Conservation (phyloP, 2,113 vertebrate genomes). For the Sterrhoptilus dennistouni region DNA sequence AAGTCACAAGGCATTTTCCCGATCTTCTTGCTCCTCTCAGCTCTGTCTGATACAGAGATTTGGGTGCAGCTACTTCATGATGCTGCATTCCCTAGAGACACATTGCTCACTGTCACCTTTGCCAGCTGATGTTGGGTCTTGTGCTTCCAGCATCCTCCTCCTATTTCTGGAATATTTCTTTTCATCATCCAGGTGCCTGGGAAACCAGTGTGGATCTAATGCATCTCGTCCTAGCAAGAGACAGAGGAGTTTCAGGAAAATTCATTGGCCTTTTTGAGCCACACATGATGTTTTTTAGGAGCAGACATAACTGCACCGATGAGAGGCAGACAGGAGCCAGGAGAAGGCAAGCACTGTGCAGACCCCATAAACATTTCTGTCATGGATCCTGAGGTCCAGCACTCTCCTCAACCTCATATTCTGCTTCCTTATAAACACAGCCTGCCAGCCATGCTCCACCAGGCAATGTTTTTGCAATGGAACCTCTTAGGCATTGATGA, state of each 20-base stretch:
- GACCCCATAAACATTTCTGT: neutral
- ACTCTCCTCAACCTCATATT: neutral
- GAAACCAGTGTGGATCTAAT: neutral
- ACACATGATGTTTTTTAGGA: neutral
- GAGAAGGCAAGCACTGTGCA: neutral
- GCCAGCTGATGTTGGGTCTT: neutral
- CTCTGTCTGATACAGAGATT: neutral
- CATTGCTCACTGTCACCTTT: neutral
- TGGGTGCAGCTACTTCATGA: neutral
- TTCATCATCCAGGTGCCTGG: neutral
- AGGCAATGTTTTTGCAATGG: neutral
- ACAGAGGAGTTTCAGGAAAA: neutral
- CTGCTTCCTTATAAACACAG: neutral
- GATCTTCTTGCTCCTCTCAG: neutral
- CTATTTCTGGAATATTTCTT: neutral
- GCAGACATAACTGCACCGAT: accelerated
- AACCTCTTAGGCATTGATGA: neutral
- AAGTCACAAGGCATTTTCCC: slow-evolving; percentile 46
- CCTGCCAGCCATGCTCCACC: neutral
- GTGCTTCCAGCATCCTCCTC: neutral
- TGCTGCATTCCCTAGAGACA: neutral
- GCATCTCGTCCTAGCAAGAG: neutral
- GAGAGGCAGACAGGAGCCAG: neutral
- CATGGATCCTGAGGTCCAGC: neutral
- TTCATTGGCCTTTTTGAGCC: neutral